Evolutionary conservation across 2,888 invertebrate genomes (phyloP), one percentile per base, ranked within the genome.

Genomic region (Cinara cedri): DNA sequence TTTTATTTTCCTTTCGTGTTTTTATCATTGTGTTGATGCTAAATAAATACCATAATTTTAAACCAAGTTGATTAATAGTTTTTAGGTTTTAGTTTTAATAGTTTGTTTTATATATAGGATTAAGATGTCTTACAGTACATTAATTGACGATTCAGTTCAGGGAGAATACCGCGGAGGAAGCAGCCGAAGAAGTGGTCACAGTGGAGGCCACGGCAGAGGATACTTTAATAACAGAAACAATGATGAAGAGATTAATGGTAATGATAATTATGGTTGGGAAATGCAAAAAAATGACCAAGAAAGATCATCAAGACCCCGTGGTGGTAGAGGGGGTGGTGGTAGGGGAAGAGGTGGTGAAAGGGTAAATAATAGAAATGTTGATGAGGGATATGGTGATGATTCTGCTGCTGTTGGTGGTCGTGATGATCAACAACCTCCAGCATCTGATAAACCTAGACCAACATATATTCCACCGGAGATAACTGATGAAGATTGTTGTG

Each of bases 381-480:
- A 10, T 21, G 19, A 54, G 46, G 76, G 68, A 6, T 81, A 70
- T 6, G 57, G 34, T 34, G 42, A 19, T 24, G 49, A 57, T 13
- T 55, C 65, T 49, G 46, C n/a, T n/a, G n/a, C n/a, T 34, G 24
- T 14, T 4, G 57, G n/a, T 54, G 78, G 49, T n/a, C n/a, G n/a
- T n/a, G n/a, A n/a, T 9, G 62, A 55, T 14, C 24, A 65, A 0
- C 51, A 60, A 54, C 71, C 68, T 6, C 80, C 81, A 63, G 82
- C 80, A 42, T 80, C 80, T 49, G 82, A 83, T 44, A 90, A 90
- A 72, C 89, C 90, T 65, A 87, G 90, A 1, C 90, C 90, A 81
- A 87, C 88, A 34, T 92, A 93, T 83, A 88, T 91, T 66, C 95
- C 96, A 0, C 91, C 92, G 0, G 94, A 94, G 63, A 90, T 91